Conservation (phyloP, 2,797 vertebrate genomes). For the Gymnopithys bicolor region DNA sequence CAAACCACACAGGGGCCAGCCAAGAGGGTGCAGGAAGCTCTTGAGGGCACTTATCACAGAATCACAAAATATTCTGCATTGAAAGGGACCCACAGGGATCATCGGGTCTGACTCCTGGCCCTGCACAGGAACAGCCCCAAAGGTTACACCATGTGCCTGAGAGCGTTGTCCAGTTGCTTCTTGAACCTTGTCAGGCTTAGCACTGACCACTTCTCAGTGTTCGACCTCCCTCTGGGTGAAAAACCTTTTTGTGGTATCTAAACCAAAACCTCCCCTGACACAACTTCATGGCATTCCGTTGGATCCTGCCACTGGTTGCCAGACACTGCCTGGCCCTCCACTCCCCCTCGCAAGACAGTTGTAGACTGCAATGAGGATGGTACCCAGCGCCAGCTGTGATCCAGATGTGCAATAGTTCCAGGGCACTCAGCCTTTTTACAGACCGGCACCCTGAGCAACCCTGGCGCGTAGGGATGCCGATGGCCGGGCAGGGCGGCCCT, state of each 20-base stretch:
- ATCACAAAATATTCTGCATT: background rate
- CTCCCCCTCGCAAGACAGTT: background rate
- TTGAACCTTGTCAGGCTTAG: background rate
- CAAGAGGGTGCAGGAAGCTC: background rate
- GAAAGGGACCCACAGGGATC: background rate
- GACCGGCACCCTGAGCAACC: background rate
- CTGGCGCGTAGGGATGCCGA: rapidly evolving
- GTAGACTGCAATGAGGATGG: background rate
- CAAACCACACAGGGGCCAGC: background rate
- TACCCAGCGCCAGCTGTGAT: background rate
- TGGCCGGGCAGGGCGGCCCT: background rate
- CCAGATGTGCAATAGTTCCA: background rate
- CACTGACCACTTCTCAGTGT: background rate
- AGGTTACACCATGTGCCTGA: background rate
- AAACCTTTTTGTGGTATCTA: background rate
- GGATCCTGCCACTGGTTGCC: too few species aligned
- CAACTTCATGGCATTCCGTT: background rate
- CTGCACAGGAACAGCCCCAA: background rate
- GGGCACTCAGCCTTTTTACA: rapidly evolving
- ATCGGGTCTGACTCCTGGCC: background rate
- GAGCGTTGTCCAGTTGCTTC: background rate
- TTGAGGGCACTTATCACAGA: background rate
- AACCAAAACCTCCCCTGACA: background rate
- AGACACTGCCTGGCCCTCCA: background rate
- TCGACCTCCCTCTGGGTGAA: background rate